Base-by-base conservation (phyloP, 2,113 vertebrate species). In the Stercorarius parasiticus region DNA sequence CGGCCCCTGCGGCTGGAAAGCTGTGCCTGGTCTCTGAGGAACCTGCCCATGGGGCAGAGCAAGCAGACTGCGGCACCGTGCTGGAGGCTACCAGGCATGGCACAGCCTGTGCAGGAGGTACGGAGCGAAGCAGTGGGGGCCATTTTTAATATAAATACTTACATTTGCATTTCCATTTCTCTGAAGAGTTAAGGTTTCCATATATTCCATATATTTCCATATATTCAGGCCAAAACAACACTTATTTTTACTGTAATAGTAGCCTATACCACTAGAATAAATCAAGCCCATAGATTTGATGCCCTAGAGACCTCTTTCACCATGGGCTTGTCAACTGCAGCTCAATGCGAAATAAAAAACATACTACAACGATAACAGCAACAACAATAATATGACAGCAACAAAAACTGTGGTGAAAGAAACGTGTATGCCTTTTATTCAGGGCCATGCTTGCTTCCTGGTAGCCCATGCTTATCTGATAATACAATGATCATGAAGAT, bases 81-180 rank as follows among this genome's bases (percentile, higher is more conserved):
- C 3, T 0, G 29, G 29, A 66, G 4, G 34, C 0, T 0, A 23
- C 6, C 1, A 1, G 18, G 14, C 50, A 27, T 8, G 21, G 53
- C 72, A 30, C n/a, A 72, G 76, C 40, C 64, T 1, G 4, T 16
- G 50, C 61, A 70, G 61, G 40, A 69, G 29, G 45, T 29, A 42
- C 0, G 2, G 38, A 76, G 12, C 10, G 9, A 76, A 91, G 45
- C 36, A 66, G 9, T 6, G 32, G 53, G 36, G 21, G 4, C 3
- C 7, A 6, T 73, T 82, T 92, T 53, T 69, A 38, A 59, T 47
- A 55, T 3, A 70, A 78, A 66, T 47, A 43, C 43, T 76, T 3
- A 36, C 13, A 32, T 42, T 82, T 93, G 93, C 11, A 58, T 92
- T 90, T 82, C 30, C 2, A 2, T 56, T 86, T 86, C 34, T 93